Conservation (phyloP, 2,888 invertebrate genomes). For the Cantharis rustica region DNA sequence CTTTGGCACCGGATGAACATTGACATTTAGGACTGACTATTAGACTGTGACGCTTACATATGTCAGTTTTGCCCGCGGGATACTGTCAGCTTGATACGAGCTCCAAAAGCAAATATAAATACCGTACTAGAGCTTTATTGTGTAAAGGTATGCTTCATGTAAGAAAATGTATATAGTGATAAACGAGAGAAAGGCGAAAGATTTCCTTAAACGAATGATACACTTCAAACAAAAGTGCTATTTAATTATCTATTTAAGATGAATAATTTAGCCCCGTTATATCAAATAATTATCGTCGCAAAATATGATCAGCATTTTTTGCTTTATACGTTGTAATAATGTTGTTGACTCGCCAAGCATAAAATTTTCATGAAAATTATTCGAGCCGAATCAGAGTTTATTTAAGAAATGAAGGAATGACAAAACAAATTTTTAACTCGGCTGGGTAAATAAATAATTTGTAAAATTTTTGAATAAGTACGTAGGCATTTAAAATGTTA, state of each 20-base stretch:
- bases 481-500: no score
- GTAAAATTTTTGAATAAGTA: no score
- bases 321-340: not conserved
- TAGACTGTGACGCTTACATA: conserved; percentile 48
- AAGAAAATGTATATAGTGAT: conserved; percentile 30
- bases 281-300: not conserved
- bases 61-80: conserved; percentile 37
- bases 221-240: conserved; percentile 20
- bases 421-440: not conserved
- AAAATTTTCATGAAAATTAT: not conserved
- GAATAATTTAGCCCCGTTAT: not conserved
- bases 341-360: not conserved
- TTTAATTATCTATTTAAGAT: conserved; percentile 17
- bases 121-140: conserved; percentile 38
- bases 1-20: conserved; percentile 45
- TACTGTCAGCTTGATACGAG: conserved; percentile 38
- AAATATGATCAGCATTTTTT: not conserved
- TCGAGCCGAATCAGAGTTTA: not conserved
- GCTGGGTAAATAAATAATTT: not conserved
- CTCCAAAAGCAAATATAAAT: conserved; percentile 45
- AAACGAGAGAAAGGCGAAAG: conserved; percentile 29
- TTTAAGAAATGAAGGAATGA: not conserved
- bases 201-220: conserved; percentile 23
- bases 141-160: conserved; percentile 32
- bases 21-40: conserved; percentile 50